Base-by-base conservation (phyloP, 2,888 invertebrate species). In the Chironomus riparius region DNA sequence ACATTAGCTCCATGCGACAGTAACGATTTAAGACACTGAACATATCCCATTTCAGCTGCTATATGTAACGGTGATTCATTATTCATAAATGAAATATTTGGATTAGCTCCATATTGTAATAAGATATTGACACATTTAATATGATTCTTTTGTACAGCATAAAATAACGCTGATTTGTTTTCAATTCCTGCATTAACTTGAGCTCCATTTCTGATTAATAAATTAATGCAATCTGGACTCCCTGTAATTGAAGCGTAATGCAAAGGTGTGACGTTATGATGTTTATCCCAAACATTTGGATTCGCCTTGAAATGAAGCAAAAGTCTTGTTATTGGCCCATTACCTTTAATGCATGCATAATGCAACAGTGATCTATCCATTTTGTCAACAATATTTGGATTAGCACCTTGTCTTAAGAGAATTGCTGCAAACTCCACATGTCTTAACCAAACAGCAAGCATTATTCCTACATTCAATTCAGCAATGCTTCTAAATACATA, bases 1-100 rank as follows among this genome's bases (percentile, higher is more conserved):
- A 92, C 91, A 80, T 94, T 93, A 0, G 94, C 93, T 22, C 94
- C 94, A 79, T 91, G 87, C 76, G 88, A 88, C 77, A 94, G 85
- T 22, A 96, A 86, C 78, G 95, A 84, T 82, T 89, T 87, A 50
- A 92, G 88, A 81, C 90, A 92, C 62, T 86, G 86, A 1, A 88
- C 86, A 50, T 89, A 89, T 0, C 93, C 93, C 68, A 92, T 83
- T 5, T 91, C 88, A 13, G 92, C 91, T 5, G 94, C 94, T 28
- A 93, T 91, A 80, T 94, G 94, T 24, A 94, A 83, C 0, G 94
- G 93, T 0, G 94, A 92, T 84, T 94, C 94, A 6, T 92, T 93
- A 81, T 90, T 93, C 47, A 92, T 91, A 87, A 94, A 93, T 28
- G 91, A 91, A 76, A 92, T 92, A 81, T 95, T 93, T 24, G 95